Conservation (phyloP, 2,797 vertebrate species). For the Glossophaga mutica region DNA sequence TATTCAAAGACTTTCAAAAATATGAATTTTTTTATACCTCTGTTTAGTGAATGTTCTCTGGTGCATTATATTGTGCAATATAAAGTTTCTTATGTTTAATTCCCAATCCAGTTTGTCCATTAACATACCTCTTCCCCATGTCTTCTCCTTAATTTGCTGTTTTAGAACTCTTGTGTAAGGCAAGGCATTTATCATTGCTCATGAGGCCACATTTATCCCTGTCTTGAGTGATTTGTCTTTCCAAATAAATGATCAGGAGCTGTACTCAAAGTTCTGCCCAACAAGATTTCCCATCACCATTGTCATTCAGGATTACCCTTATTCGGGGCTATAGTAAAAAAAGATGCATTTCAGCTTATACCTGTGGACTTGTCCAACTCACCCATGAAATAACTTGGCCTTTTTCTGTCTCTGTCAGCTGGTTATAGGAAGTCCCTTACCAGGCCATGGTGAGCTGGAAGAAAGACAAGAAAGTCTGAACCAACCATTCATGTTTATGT, state of each 20-base stretch:
- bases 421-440: not conserved
- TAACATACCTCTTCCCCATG: fast-evolving
- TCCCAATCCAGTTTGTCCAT: not conserved
- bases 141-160: not conserved
- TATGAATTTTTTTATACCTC: not conserved
- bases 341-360: not conserved
- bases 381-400: not conserved
- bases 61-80: not conserved
- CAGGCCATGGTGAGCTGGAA: not conserved
- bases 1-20: not conserved
- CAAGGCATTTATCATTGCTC: not conserved
- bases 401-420: not conserved
- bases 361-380: fast-evolving
- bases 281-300: not conserved
- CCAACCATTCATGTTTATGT: not conserved
- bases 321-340: fast-evolving
- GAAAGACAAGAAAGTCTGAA: not conserved
- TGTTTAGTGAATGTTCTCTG: not conserved
- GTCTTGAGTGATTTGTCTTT: not conserved
- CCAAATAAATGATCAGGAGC: not conserved
- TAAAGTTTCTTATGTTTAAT: not conserved
- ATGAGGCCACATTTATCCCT: not conserved
- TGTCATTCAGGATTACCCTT: not conserved
- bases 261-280: not conserved
- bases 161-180: not conserved